Conservation (phyloP, 1,140 invertebrate genomes). For the Limonius californicus region DNA sequence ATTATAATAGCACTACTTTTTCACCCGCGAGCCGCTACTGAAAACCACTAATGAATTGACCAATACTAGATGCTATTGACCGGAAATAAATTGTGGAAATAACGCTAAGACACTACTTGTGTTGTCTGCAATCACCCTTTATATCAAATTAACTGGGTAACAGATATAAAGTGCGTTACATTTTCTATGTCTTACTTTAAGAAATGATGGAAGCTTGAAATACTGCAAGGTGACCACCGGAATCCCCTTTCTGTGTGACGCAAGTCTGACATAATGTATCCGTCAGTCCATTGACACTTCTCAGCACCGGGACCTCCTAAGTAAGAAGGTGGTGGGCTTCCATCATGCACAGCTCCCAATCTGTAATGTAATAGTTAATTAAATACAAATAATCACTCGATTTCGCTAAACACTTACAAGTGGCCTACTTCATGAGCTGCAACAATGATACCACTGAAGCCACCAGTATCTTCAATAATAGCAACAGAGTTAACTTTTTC, state of each 20-base stretch:
- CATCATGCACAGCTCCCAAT: slow-evolving; percentile 90
- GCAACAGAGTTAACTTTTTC: slow-evolving; percentile 96
- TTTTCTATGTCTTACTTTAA: slow-evolving; percentile 70
- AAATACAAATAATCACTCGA: neutral
- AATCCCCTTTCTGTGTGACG: slow-evolving; percentile 92
- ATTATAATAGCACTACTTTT: too few species aligned
- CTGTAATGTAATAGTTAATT: slow-evolving; percentile 51
- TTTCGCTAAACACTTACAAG: slow-evolving; percentile 68
- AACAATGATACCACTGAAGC: slow-evolving; percentile 94
- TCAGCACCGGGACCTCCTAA: slow-evolving; percentile 92
- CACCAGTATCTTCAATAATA: slow-evolving; percentile 94
- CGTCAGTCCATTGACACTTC: slow-evolving; percentile 93
- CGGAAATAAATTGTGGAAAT: too few species aligned
- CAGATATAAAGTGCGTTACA: too few species aligned
- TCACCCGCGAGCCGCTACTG: too few species aligned
- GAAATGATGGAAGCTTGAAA: slow-evolving; percentile 94
- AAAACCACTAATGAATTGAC: too few species aligned
- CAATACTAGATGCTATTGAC: too few species aligned
- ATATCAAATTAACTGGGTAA: too few species aligned
- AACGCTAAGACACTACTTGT: too few species aligned
- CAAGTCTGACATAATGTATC: slow-evolving; percentile 94
- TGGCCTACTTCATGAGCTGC: slow-evolving; percentile 95
- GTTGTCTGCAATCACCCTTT: too few species aligned
- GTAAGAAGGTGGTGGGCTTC: slow-evolving; percentile 89
- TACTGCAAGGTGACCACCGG: slow-evolving; percentile 89